These are phyloP conservation scores for Heliconius eleuchia DNA, from an alignment of 1,140 invertebrate species.

Conservation along the genomic window DNA sequence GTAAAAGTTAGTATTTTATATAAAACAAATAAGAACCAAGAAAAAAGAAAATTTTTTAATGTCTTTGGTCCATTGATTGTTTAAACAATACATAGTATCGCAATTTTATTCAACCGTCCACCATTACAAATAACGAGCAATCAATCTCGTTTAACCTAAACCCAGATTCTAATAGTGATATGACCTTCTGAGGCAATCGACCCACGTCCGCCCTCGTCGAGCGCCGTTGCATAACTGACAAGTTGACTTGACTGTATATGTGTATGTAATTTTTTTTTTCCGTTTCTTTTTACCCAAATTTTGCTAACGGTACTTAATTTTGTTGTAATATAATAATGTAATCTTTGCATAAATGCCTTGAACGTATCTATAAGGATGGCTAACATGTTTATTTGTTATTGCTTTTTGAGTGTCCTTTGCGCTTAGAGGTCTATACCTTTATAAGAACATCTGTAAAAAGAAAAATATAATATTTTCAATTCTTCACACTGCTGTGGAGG, in stretches of 20 bases:
- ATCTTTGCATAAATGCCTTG: too few relatives aligned
- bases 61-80: background rate
- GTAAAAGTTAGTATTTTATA: too few relatives aligned
- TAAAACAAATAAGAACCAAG: too few relatives aligned
- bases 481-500: too few relatives aligned
- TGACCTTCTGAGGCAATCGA: conserved; percentile 52
- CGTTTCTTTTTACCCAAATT: background rate
- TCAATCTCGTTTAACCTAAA: conserved; percentile 38
- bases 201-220: conserved; percentile 43
- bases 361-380: too few relatives aligned
- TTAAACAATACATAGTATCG: background rate
- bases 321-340: too few relatives aligned
- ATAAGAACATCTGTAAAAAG: too few relatives aligned
- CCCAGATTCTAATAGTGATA: conserved; percentile 27
- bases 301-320: background rate
- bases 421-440: too few relatives aligned
- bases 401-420: too few relatives aligned
- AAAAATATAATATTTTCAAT: too few relatives aligned
- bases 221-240: conserved; percentile 43
- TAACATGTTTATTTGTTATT: too few relatives aligned
- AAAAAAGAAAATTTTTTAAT: too few relatives aligned
- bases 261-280: background rate
- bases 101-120: conserved; percentile 10
- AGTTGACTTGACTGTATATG: conserved; percentile 4
- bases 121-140: conserved; percentile 22